Base-by-base conservation (phyloP, 2,113 vertebrate genomes). In the Copsychus sechellarum region DNA sequence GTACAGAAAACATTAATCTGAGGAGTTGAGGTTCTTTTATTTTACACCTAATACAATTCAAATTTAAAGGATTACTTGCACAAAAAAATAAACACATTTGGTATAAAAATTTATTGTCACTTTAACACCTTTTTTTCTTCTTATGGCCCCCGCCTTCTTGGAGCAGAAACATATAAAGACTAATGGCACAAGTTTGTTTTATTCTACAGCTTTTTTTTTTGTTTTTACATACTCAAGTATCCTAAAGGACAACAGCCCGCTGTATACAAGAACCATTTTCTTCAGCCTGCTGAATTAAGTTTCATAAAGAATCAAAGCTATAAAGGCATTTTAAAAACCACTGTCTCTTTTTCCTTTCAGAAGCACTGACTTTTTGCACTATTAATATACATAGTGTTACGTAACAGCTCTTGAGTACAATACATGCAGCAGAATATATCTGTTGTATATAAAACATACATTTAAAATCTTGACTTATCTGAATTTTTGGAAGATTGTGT, bases 41-140 rank as follows among this genome's bases (percentile, higher is more conserved):
- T 98, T 98, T 98, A 98, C 98, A 98, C 97, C 98, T 98, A 98
- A 97, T 98, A 98, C 98, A 97, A 97, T 98, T 98, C 96, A 98
- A 97, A 98, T 98, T 96, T 98, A 96, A 98, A 98, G 98, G 97
- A 98, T 98, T 98, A 98, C 98, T 98, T 96, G 97, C 98, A 98
- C 98, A 98, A 97, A 98, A 98, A 98, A 98, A 98, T 98, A 98
- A 98, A 98, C 97, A 98, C 97, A 98, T 98, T 98, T 98, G 97
- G 98, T 98, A 98, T 98, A 99, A 98, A 98, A 98, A 98, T 98
- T 98, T 98, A 98, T 98, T 93, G 96, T 98, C 97, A 98, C 98
- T 99, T 98, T 98, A 98, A 98, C 96, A 97, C 97, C 95, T 95
- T 93, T 83, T 91, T 57, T 80, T 94, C 71, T 93, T 97, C 88